phyloP scores from a whole-genome alignment of 2,888 invertebrate species.

The Sesia bembeciformis region DNA sequence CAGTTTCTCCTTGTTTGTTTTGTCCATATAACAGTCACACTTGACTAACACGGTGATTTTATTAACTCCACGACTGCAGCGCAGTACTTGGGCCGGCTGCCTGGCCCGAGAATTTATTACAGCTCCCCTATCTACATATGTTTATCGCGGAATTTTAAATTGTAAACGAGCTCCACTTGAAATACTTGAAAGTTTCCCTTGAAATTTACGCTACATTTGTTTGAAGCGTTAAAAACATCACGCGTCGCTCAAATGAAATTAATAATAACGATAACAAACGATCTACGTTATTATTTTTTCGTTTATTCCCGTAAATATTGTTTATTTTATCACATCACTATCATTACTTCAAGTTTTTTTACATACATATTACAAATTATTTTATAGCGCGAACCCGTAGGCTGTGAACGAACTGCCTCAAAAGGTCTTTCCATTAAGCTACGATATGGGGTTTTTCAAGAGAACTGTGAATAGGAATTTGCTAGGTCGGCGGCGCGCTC shows the following conservation, averaged over 20 bases:
- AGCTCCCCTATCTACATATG: conserved; percentile 57
- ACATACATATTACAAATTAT: too few relatives aligned
- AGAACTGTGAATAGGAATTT: too few relatives aligned
- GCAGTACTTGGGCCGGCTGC: conserved; percentile 21
- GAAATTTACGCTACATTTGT: conserved; percentile 27
- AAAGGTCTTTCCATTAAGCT: too few relatives aligned
- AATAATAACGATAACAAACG: background rate
- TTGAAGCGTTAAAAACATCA: background rate
- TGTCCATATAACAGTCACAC: conserved; percentile 19
- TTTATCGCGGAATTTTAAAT: conserved; percentile 65
- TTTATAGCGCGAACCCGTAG: too few relatives aligned
- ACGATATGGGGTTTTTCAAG: too few relatives aligned
- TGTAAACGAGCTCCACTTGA: conserved; percentile 56
- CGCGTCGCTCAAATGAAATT: background rate
- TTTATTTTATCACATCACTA: background rate
- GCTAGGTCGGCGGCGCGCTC: too few relatives aligned
- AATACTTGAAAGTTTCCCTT: conserved; percentile 36
- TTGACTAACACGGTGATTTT: conserved; percentile 52
- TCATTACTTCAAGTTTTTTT: background rate
- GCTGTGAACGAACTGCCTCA: too few relatives aligned
- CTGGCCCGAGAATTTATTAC: conserved; percentile 51
- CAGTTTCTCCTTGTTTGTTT: background rate
- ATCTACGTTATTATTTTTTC: background rate
- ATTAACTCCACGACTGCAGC: conserved; percentile 23
- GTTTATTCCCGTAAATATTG: background rate